A percentile compares a stretch with the other conserved stretches of the same genome.
Conservation (phyloP, 2,113 vertebrate genomes). For the Callospermophilus lateralis region DNA sequence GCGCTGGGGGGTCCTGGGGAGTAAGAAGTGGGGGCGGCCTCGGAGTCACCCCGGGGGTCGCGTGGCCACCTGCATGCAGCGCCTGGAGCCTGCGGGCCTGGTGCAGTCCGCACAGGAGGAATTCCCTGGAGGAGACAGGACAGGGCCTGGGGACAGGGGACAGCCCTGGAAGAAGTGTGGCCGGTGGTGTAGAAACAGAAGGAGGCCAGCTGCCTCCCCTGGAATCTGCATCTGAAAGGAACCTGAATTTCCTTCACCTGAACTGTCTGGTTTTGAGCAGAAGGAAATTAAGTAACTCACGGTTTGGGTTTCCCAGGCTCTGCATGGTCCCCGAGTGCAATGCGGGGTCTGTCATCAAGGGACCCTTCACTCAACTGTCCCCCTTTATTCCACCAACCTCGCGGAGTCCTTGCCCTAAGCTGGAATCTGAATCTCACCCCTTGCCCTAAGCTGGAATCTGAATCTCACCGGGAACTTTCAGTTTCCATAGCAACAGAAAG, state of each 20-base stretch:
- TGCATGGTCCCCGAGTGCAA: background rate
- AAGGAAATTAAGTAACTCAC: background rate
- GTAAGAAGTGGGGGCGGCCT: background rate
- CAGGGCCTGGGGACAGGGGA: accelerated
- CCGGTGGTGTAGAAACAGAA: background rate
- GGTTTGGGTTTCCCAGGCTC: background rate
- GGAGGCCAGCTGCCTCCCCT: accelerated
- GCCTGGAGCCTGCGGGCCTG: accelerated
- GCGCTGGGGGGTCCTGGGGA: accelerated
- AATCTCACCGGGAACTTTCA: background rate
- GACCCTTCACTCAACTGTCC: background rate
- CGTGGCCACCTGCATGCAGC: background rate
- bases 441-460: background rate
- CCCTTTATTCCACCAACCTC: background rate
- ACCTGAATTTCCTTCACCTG: background rate
- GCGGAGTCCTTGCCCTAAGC: background rate
- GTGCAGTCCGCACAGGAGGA: background rate
- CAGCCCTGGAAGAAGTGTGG: accelerated
- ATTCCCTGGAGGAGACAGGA: background rate
- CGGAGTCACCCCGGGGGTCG: no score
- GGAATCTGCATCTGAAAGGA: background rate
- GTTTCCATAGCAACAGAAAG: background rate
- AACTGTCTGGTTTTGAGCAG: background rate
- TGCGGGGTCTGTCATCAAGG: background rate
- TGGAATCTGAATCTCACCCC: background rate